A percentile compares a stretch with the other conserved stretches of the same genome.
phyloP scores from a whole-genome alignment of 2,888 invertebrate species.

The Apodemia mormo region DNA sequence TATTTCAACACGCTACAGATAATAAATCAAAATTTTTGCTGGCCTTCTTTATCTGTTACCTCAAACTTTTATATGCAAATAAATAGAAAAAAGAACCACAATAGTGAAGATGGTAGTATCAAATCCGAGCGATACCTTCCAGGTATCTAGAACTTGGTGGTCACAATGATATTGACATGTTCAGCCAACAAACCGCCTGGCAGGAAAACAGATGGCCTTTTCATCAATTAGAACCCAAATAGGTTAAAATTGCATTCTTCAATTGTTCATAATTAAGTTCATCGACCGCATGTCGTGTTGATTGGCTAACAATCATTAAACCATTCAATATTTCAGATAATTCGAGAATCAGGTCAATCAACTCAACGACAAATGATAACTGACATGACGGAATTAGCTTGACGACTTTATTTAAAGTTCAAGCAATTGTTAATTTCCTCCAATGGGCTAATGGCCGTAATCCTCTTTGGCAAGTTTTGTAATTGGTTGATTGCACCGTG shows the following conservation, averaged over 20 bases:
- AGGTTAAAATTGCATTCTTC: conserved; percentile 4
- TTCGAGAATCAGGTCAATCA: conserved; percentile 56
- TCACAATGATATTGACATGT: too few relatives aligned
- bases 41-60: too few relatives aligned
- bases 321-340: conserved; percentile 35
- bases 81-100: too few relatives aligned
- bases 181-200: too few relatives aligned
- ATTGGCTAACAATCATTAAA: conserved; percentile 34
- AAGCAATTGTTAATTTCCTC: conserved; percentile 81
- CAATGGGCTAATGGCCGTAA: conserved; percentile 77
- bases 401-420: conserved; percentile 75
- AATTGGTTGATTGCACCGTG: conserved; percentile 44
- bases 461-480: conserved; percentile 59
- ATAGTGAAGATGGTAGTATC: too few relatives aligned
- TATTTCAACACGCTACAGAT: too few relatives aligned
- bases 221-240: background rate
- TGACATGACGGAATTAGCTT: conserved; percentile 73
- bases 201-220: background rate
- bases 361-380: conserved; percentile 68
- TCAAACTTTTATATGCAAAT: too few relatives aligned
- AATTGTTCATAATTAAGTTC: conserved; percentile 18
- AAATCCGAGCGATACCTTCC: too few relatives aligned
- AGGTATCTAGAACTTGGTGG: too few relatives aligned
- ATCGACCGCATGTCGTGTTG: background rate
- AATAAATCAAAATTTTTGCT: too few relatives aligned